phyloP scores from a whole-genome alignment of 2,888 invertebrate genomes.

The Silvanus unidentatus region DNA sequence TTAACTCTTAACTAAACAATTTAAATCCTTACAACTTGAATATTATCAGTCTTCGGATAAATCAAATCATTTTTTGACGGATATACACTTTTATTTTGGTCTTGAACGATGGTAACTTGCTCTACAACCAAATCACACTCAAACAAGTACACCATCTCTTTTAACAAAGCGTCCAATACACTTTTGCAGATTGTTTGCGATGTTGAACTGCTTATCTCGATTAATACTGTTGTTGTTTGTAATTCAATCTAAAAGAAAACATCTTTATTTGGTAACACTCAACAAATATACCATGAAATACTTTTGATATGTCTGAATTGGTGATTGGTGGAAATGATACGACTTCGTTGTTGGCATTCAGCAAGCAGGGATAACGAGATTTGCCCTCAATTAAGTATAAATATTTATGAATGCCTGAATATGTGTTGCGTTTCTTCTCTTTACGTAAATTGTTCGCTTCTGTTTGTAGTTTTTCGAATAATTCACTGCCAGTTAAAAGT shows the following conservation, averaged over 20 bases:
- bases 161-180: slow-evolving; percentile 62
- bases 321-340: slow-evolving; percentile 85
- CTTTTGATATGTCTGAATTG: slow-evolving; percentile 76
- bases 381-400: slow-evolving; percentile 72
- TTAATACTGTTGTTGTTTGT: slow-evolving; percentile 59
- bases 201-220: slow-evolving; percentile 71
- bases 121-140: slow-evolving; percentile 48
- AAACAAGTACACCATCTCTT: slow-evolving; percentile 54
- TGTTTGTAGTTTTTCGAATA: slow-evolving; percentile 61
- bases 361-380: slow-evolving; percentile 64
- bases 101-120: slow-evolving; percentile 66
- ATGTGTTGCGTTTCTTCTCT: slow-evolving; percentile 76
- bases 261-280: slow-evolving; percentile 1
- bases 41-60: slow-evolving; percentile 20
- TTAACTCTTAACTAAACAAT: too few species aligned
- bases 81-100: slow-evolving; percentile 68
- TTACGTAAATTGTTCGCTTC: slow-evolving; percentile 77
- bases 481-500: slow-evolving; percentile 58
- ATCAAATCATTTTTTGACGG: slow-evolving; percentile 64
- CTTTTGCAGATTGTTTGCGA: slow-evolving; percentile 61
- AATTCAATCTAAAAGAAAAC: slow-evolving; percentile 55
- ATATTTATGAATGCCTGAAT: slow-evolving; percentile 80
- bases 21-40: slow-evolving; percentile 22
- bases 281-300: slow-evolving; percentile 32
- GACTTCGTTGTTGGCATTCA: slow-evolving; percentile 59